Conservation (phyloP, 2,888 invertebrate species). For the Agrenia bidenticulata region DNA sequence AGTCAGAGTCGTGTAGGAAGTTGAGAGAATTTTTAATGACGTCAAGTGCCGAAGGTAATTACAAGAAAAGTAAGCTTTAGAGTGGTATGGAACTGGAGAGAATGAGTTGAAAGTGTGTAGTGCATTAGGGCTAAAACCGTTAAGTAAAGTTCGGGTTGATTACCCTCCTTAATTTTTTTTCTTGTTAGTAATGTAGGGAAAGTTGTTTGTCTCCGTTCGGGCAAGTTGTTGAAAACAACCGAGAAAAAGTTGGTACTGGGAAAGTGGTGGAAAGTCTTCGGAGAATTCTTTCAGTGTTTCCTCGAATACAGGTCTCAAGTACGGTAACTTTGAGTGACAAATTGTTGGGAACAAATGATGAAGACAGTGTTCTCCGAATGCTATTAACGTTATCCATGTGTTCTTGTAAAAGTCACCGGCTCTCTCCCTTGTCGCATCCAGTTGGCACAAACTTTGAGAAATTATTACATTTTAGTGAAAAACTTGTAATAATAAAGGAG, state of each 20-base stretch:
- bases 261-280: slow-evolving; percentile 56
- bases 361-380: slow-evolving; percentile 66
- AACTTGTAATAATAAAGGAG: too few species aligned
- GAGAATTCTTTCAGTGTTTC: slow-evolving; percentile 68
- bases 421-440: slow-evolving; percentile 73
- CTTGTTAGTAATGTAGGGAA: slow-evolving; percentile 55
- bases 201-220: slow-evolving; percentile 54
- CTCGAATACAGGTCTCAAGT: slow-evolving; percentile 65
- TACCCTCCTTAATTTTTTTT: slow-evolving; percentile 1
- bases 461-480: slow-evolving; percentile 2
- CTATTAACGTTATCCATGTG: slow-evolving; percentile 55
- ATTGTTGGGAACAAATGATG: slow-evolving; percentile 80
- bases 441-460: slow-evolving; percentile 63
- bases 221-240: slow-evolving; percentile 68
- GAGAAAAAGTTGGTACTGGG: slow-evolving; percentile 65
- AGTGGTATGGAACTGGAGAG: too few species aligned
- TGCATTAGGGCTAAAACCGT: too few species aligned
- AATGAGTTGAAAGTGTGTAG: too few species aligned
- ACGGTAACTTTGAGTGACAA: slow-evolving; percentile 71
- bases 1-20: neutral
- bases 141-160: neutral
- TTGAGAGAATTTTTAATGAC: slow-evolving; percentile 3
- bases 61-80: neutral
- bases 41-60: neutral
- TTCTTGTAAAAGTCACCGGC: slow-evolving; percentile 63